phyloP scores from a whole-genome alignment of 2,888 invertebrate genomes.

The Xylota sylvarum region DNA sequence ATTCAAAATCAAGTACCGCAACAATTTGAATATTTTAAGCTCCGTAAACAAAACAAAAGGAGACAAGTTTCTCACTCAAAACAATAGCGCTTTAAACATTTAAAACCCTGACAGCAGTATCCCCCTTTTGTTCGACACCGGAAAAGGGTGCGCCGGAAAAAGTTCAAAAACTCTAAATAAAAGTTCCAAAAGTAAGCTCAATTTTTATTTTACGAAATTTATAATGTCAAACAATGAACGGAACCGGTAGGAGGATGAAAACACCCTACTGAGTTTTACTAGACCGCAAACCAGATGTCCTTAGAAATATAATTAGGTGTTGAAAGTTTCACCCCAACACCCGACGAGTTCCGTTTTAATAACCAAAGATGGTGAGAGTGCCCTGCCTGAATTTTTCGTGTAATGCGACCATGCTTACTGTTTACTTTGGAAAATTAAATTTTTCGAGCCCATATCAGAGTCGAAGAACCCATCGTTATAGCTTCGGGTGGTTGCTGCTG shows the following conservation, averaged over 20 bases:
- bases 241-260: not conserved
- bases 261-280: not conserved
- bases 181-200: constrained; percentile 18
- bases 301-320: constrained; percentile 28
- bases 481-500: not conserved
- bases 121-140: not conserved
- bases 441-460: constrained; percentile 4
- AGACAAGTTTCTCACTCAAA: not conserved
- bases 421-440: constrained; percentile 41
- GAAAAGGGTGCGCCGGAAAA: not conserved
- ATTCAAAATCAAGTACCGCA: not conserved
- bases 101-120: not conserved
- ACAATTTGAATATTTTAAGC: not conserved
- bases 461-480: not conserved
- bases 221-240: constrained; percentile 10
- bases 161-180: not conserved
- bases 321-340: constrained; percentile 18
- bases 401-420: not conserved
- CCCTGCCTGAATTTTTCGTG: not conserved
- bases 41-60: not conserved
- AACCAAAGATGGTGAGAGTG: not conserved
- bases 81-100: constrained; percentile 6
- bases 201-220: not conserved
- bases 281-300: constrained; percentile 12
- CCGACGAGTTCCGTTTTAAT: constrained; percentile 10